Base-by-base conservation (phyloP, 1,140 invertebrate species). In the Drosophila sucinea region DNA sequence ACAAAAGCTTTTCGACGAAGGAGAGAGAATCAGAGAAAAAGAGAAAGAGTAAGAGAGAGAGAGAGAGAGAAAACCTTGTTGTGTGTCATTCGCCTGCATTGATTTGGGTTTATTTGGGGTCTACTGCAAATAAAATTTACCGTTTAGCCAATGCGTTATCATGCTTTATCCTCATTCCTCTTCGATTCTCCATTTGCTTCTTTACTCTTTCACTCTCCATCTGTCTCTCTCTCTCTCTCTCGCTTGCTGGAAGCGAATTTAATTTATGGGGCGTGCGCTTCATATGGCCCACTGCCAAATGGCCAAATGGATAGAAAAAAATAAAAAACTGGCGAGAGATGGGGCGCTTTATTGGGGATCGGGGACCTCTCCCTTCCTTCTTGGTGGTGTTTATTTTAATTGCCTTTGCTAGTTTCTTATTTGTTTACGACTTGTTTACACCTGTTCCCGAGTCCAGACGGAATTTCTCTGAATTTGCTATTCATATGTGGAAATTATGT, bases 241-340 rank as follows among this genome's bases (percentile, higher is more conserved):
- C 38, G 40, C 35, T 38, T 63, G 44, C 40, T 55, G 81, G 79
- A 80, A 77, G 74, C 80, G 74, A 89, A 67, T 84, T 84, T 90
- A 89, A 87, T 87, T 87, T 87, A 87, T 81, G 80, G 69, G 84
- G 80, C 85, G 84, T 87, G 68, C 63, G 77, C 77, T 67, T 75
- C 69, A 60, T 60, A 64, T 87, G 83, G 83, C 80, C 77, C 80
- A 84, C 56, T 89, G 83, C 83, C 84, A 87, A 89, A 83, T 77
- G 71, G 62, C 41, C 44, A 63, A 63, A 8, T 7, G 11, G 11
- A 38, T 3, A 38, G 35, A 38, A 4, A 30, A 30, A 30, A 30
- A 17, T 17, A 17, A 4, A 30, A 30, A 30, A 30, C 30, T 30
- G 30, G 30, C 30, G 4, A 38, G 3, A 38, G 35, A 3, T 11